Evolutionary conservation across 2,113 vertebrate species (phyloP), one percentile per base, ranked within the genome.

Genomic region (Gavialis gangeticus): DNA sequence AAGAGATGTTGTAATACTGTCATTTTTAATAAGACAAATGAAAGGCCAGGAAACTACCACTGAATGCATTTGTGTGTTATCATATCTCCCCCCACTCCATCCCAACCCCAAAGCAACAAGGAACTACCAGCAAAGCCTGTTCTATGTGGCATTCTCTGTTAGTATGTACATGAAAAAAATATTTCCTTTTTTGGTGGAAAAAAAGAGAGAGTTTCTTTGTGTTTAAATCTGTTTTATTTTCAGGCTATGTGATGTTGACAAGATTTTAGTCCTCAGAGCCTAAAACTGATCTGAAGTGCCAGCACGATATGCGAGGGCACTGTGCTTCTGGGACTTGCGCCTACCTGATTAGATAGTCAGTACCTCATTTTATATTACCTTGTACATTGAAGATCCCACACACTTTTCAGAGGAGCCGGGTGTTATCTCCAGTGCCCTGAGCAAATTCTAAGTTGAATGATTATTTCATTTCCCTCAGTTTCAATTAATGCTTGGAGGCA

Each of bases 401-500:
- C 17, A 10, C 4, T 73, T 89, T n/a, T 66, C 25, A 37, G 24
- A 54, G 55, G 58, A 19, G n/a, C 10, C 1, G 55, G 24, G 10
- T 63, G 24, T n/a, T 19, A 8, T 62, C 66, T 28, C 37, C 37
- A 55, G 55, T 87, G 24, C 24, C 75, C 64, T 82, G 77, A 59
- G 56, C 67, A 75, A 79, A 4, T 73, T 94, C 62, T 19, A 10
- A 37, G 73, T 55, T 58, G 56, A 21, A 25, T 57, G 37, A 75
- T 85, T 77, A 82, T 30, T 79, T 63, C 27, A 54, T 79, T 22
- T 85, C n/a, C 54, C 57, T 54, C 82, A 21, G 66, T 71, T 88
- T 88, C 75, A 90, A 54, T 80, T 90, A 92, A 85, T 88, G 55
- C 67, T 92, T 73, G 8, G 58, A 86, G 67, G 58, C 54, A 73